A percentile compares a stretch with the other conserved stretches of the same genome.
Evolutionary conservation across 2,113 vertebrate species (phyloP).

Genomic region (Plecotus auritus): DNA sequence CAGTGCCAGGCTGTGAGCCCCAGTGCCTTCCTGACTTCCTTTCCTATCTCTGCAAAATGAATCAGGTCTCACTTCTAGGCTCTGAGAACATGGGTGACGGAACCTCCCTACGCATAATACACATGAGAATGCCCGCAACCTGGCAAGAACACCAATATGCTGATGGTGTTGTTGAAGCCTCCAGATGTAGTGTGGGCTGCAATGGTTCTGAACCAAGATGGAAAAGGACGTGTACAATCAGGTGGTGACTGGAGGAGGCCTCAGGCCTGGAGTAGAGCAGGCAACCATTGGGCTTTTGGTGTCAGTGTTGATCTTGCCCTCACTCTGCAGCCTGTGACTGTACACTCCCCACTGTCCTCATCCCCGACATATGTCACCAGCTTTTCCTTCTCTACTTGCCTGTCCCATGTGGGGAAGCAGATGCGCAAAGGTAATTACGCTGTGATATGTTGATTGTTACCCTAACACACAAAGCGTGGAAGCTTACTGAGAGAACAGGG

Average conservation of each 20-base stretch:
- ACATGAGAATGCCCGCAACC: slow-evolving; percentile 85
- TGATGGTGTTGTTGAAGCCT: slow-evolving; percentile 84
- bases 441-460: not conserved
- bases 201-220: not conserved
- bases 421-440: not conserved
- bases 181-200: slow-evolving; percentile 80
- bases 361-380: not conserved
- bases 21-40: not conserved
- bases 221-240: not conserved
- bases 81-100: slow-evolving; percentile 82
- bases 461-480: not conserved
- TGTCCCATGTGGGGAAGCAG: not conserved
- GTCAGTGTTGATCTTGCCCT: not conserved
- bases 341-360: not conserved
- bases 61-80: slow-evolving; percentile 73
- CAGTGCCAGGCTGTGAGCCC: not conserved
- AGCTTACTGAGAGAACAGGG: not conserved
- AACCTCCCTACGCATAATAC: slow-evolving; percentile 84
- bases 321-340: not conserved
- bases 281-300: not conserved
- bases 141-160: slow-evolving; percentile 70
- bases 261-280: not conserved
- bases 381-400: not conserved
- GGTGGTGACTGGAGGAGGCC: rapidly evolving
- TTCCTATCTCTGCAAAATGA: not conserved